A percentile compares a stretch with the other conserved stretches of the same genome.
Evolutionary conservation across 2,797 vertebrate genomes (phyloP).

Genomic region (Sebastiscus tertius): DNA sequence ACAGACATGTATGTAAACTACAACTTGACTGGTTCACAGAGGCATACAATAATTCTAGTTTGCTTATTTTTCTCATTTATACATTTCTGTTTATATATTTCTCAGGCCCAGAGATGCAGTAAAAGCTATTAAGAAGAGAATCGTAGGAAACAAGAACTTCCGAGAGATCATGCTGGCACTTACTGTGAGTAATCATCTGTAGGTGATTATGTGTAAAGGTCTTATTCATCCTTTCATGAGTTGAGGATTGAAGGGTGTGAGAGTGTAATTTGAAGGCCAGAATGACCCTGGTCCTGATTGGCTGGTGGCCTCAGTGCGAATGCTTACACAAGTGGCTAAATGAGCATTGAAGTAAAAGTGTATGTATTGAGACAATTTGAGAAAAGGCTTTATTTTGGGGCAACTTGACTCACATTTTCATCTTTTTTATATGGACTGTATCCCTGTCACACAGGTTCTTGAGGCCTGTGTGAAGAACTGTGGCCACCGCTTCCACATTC

Average conservation of each 20-base stretch:
- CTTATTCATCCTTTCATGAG: background rate
- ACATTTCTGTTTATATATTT: conserved; percentile 4
- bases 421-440: background rate
- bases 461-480: conserved; percentile 99
- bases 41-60: too few species aligned
- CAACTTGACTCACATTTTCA: background rate
- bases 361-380: background rate
- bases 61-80: background rate
- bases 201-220: background rate
- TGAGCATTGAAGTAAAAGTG: background rate
- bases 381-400: background rate
- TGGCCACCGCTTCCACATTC: conserved; percentile 92
- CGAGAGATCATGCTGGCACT: conserved; percentile 95
- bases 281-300: background rate
- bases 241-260: background rate
- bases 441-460: conserved; percentile 83
- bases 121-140: conserved; percentile 94
- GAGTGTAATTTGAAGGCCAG: background rate
- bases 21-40: too few species aligned
- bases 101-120: conserved; percentile 93
- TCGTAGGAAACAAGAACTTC: conserved; percentile 95
- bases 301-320: background rate
- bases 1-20: too few species aligned
- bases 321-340: background rate
- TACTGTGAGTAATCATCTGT: conserved; percentile 77